Conservation (phyloP, 1,140 invertebrate genomes). For the Eulimnadia texana region DNA sequence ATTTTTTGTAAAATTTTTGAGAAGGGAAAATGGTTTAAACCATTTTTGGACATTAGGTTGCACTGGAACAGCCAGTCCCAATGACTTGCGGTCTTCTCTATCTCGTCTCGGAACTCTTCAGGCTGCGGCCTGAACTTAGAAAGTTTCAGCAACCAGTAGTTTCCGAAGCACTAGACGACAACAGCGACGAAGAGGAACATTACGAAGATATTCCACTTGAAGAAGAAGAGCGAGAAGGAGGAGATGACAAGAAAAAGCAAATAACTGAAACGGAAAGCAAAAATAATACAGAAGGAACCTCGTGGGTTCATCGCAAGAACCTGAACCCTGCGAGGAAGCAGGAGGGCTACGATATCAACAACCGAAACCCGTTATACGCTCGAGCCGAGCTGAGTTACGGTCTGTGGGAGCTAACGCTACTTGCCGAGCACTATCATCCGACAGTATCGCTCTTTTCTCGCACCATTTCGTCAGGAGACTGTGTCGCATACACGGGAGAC, state of each 20-base stretch:
- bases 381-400: conserved; percentile 10
- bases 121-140: conserved; percentile 23
- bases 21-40: too few relatives aligned
- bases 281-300: conserved; percentile 21
- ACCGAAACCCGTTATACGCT: conserved; percentile 13
- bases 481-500: conserved; percentile 74
- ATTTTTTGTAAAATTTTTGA: not conserved
- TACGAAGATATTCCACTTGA: conserved; percentile 30
- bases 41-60: conserved; percentile 1
- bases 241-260: conserved; percentile 18
- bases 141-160: conserved; percentile 15
- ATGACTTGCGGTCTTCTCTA: conserved; percentile 63
- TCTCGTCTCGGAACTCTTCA: conserved; percentile 54
- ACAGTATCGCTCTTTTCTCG: conserved; percentile 56
- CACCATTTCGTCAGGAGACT: conserved; percentile 55
- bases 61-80: conserved; percentile 3
- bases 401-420: conserved; percentile 4
- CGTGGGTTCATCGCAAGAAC: conserved; percentile 28
- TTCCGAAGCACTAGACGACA: not conserved
- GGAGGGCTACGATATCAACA: conserved; percentile 1
- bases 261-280: conserved; percentile 15
- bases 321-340: conserved; percentile 12
- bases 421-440: conserved; percentile 9
- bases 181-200: conserved; percentile 29
- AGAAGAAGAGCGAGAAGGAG: conserved; percentile 29